These are phyloP conservation scores for Parnassius smintheus DNA, from an alignment of 2,888 invertebrate genomes.

Conservation along the genomic window DNA sequence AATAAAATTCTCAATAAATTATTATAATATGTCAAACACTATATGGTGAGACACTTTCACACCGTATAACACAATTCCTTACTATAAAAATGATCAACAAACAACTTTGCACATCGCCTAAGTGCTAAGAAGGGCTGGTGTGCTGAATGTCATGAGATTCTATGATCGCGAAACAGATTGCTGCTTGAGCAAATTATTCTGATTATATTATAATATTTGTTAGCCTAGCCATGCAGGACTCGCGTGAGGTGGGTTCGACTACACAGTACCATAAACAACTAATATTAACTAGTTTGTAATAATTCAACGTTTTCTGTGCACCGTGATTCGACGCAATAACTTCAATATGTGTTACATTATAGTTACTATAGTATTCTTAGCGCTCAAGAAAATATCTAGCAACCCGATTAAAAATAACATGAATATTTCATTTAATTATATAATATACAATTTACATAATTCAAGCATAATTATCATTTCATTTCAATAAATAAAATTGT, in stretches of 20 bases:
- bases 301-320: constrained; percentile 63
- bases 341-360: constrained; percentile 46
- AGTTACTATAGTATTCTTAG: constrained; percentile 49
- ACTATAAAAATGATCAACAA: constrained; percentile 80
- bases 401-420: constrained; percentile 72
- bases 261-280: constrained; percentile 58
- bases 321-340: constrained; percentile 53
- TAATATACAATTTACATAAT: constrained; percentile 75
- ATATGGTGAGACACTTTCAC: constrained; percentile 74
- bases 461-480: constrained; percentile 62
- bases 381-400: constrained; percentile 67
- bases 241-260: constrained; percentile 70
- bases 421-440: constrained; percentile 63
- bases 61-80: constrained; percentile 79
- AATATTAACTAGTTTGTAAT: constrained; percentile 46
- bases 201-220: constrained; percentile 43
- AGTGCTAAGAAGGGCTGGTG: constrained; percentile 59
- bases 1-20: constrained; percentile 81
- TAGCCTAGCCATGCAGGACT: constrained; percentile 65
- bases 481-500: constrained; percentile 60
- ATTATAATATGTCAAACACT: constrained; percentile 80
- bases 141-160: constrained; percentile 78
- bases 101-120: constrained; percentile 76
- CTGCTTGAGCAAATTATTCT: constrained; percentile 78
- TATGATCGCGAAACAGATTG: constrained; percentile 71